Evolutionary conservation across 2,797 vertebrate genomes (phyloP).

Genomic region (Macroramphosus scolopax): DNA sequence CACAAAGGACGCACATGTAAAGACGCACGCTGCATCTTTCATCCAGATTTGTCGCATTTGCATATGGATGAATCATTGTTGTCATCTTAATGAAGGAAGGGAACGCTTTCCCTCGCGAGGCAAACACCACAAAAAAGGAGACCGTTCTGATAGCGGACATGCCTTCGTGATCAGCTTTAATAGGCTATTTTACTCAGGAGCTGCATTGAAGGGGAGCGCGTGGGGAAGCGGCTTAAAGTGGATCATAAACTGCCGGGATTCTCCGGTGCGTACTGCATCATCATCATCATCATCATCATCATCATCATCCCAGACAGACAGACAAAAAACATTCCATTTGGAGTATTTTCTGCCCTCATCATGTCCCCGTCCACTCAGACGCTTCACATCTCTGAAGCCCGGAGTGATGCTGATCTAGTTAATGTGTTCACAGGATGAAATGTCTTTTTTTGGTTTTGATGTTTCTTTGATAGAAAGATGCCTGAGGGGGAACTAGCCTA

Average conservation of each 20-base stretch:
- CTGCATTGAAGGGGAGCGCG: conserved; percentile 61
- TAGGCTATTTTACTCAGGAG: conserved; percentile 66
- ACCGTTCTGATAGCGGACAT: conserved; percentile 66
- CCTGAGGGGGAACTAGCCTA: conserved; percentile 9
- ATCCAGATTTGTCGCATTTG: conserved; percentile 57
- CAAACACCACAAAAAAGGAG: conserved; percentile 58
- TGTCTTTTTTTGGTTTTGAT: too few relatives aligned
- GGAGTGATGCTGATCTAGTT: conserved; percentile 19
- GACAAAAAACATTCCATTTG: conserved; percentile 54
- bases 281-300: conserved; percentile 34
- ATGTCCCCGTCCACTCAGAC: background rate
- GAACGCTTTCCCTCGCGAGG: conserved; percentile 48
- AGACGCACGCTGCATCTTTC: conserved; percentile 20
- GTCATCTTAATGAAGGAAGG: conserved; percentile 65
- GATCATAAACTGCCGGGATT: conserved; percentile 63
- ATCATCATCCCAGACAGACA: conserved; percentile 48
- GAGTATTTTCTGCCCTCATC: conserved; percentile 23
- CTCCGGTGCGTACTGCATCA: conserved; percentile 29
- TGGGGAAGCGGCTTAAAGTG: conserved; percentile 67
- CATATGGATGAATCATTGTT: conserved; percentile 64
- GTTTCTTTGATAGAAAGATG: conserved; percentile 3
- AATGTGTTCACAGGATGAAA: too few relatives aligned
- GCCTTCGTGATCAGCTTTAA: conserved; percentile 73
- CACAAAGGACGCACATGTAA: conserved; percentile 9
- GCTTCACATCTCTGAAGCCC: conserved; percentile 29